Percentiles rank a stretch among this genome's conserved stretches.
Conservation (phyloP, 2,888 invertebrate genomes). For the Agonum fuliginosum region DNA sequence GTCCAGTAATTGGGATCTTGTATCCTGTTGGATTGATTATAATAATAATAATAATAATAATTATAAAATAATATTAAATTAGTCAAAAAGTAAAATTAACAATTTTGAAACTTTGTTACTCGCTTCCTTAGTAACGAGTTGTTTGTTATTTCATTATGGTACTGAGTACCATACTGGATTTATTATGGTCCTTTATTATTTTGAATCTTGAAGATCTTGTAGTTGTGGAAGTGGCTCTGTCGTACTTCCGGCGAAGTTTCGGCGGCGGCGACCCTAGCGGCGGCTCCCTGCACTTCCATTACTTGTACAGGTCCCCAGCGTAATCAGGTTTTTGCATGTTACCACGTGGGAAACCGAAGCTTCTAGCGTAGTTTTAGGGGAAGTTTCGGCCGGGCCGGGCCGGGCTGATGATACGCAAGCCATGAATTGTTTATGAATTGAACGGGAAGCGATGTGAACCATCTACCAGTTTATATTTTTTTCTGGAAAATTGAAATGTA, state of each 20-base stretch:
- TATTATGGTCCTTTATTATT: too few species aligned
- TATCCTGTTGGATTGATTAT: too few species aligned
- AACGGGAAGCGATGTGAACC: conserved; percentile 22
- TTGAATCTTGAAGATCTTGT: too few species aligned
- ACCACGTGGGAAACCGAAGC: conserved; percentile 53
- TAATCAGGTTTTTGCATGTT: conserved; percentile 59
- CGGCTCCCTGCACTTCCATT: conserved; percentile 47
- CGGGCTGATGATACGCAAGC: conserved; percentile 33
- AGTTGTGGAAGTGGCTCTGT: not conserved
- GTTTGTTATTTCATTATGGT: too few species aligned
- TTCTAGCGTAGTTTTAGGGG: not conserved
- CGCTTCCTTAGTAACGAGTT: too few species aligned
- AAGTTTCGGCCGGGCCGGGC: not conserved
- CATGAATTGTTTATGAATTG: conserved; percentile 53
- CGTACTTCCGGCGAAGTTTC: conserved; percentile 23
- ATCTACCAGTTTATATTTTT: conserved; percentile 7
- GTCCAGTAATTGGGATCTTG: too few species aligned
- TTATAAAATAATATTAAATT: too few species aligned
- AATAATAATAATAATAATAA: too few species aligned
- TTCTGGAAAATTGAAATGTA: conserved; percentile 2
- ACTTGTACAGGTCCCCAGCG: conserved; percentile 56
- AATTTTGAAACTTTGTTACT: too few species aligned
- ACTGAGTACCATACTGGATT: too few species aligned
- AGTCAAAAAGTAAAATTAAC: too few species aligned
- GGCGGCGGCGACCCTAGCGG: conserved; percentile 18